phyloP scores from a whole-genome alignment of 2,888 invertebrate genomes.

The Protonemura montana region DNA sequence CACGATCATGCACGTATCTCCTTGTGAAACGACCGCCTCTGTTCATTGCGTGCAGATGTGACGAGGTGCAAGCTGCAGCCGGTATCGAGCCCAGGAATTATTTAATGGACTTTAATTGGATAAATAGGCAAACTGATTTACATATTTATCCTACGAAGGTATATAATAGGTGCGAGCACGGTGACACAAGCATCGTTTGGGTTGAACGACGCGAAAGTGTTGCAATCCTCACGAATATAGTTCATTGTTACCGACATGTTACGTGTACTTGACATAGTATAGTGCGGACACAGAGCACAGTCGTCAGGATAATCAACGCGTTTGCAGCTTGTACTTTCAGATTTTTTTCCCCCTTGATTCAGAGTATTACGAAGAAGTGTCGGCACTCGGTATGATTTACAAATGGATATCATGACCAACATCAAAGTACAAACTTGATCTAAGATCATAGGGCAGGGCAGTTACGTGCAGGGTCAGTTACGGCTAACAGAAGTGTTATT shows the following conservation, averaged over 20 bases:
- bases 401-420: background rate
- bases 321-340: background rate
- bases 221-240: background rate
- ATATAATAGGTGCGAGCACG: background rate
- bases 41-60: background rate
- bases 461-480: background rate
- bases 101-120: conserved; percentile 16
- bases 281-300: background rate
- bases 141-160: background rate
- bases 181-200: conserved; percentile 2
- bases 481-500: background rate
- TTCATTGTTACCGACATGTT: background rate
- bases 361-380: too few relatives aligned
- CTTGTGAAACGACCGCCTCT: background rate
- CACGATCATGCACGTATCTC: background rate
- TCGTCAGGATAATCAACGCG: background rate
- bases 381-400: too few relatives aligned
- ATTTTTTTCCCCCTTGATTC: background rate
- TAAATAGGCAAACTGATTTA: background rate
- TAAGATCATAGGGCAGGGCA: background rate
- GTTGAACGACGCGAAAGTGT: background rate
- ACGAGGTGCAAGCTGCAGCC: background rate
- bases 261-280: background rate
- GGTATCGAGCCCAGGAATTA: background rate
- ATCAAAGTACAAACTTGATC: background rate